Base-by-base conservation (phyloP, 37 sponge, comb jelly and placozoan species). In the Axinella damicornis region DNA sequence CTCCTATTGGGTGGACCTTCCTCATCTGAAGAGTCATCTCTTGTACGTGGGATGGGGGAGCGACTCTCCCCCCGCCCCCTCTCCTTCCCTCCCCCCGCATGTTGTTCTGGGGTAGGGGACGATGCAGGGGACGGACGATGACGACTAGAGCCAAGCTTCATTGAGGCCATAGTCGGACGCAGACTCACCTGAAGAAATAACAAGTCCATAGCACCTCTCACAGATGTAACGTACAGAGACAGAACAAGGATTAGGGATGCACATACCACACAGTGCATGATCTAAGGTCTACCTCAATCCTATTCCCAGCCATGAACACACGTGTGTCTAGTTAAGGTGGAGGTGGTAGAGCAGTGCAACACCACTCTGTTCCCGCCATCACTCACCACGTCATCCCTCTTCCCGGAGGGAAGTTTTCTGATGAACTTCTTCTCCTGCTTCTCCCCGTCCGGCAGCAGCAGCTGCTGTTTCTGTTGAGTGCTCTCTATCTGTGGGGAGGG, bases 21-120 rank as follows among this genome's bases (percentile, higher is more conserved):
- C 30, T 88, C 88, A 65, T 88, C 88, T 39, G 88, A 88, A 22
- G 88, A 88, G 69, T 88, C 88, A 75, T 88, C 88, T 68, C 88
- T 62, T 17, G 83, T 88, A 9, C 88, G 82, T 24, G 83, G 88
- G 5, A 82, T 24, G 0, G 19, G 60, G 11, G 69, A 21, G 24
- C 36, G 18, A 24, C 9, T 65, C 1, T 31, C 40, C 5, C 13
- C 63, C 2, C 12, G 41, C 30, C 11, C 31, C 57, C 1, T 16
- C n/a, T 37, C 41, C 22, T n/a, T 22, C 24, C 41, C 41, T 41
- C 21, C n/a, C 41, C n/a, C 46, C 36, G 46, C 37, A 17, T 61
- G 40, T 39, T 38, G 37, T 2, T 63, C 21, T 14, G 28, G n/a
- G 32, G 75, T 76, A 39, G 76, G 37, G 5, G 76, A 34, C 33